Evolutionary conservation across 2,113 vertebrate genomes (phyloP), one percentile per base, ranked within the genome.

Genomic region (Cyanistes caeruleus): DNA sequence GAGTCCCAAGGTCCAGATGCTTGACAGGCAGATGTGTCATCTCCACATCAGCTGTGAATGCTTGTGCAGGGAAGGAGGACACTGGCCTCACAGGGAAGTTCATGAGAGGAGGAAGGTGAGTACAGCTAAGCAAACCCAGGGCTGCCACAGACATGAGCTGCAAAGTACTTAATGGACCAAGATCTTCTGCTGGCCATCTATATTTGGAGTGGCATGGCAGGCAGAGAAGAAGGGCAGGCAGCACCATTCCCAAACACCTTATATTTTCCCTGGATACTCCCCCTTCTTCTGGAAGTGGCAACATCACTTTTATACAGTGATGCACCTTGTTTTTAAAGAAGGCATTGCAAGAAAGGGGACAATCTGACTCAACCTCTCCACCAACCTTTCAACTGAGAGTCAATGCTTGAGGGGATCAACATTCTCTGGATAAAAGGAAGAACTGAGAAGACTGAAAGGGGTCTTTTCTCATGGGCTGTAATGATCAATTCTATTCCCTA

Each of bases 21-120:
- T 86, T 76, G 91, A 93, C 78, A 83, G 90, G 75, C 90, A 94
- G 63, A 79, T 91, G 87, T 82, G 89, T 89, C 93, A 85, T 77
- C 87, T 88, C 75, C 56, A 33, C 75, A 87, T 90, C 75, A 93
- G 85, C 73, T 67, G 85, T 14, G 23, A 87, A 79, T 39, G 75
- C 30, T 80, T 21, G 30, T 33, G 56, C 52, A 31, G 48, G 39
- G 33, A 13, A 73, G 64, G 65, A 76, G 52, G 81, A 76, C 62
- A 59, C 13, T 13, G 20, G 37, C 13, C 44, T 77, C 67, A 13
- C 28, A 30, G 75, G 55, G 49, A 78, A 74, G 39, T 30, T 90
- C 67, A 44, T 0, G 5, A 87, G 51, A 84, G 31, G 69, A 84
- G 44, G 62, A 94, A 63, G 53, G 53, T 46, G 65, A 90, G 58